These are phyloP conservation scores for Melieria picta DNA, from an alignment of 2,888 invertebrate species.

Conservation along the genomic window DNA sequence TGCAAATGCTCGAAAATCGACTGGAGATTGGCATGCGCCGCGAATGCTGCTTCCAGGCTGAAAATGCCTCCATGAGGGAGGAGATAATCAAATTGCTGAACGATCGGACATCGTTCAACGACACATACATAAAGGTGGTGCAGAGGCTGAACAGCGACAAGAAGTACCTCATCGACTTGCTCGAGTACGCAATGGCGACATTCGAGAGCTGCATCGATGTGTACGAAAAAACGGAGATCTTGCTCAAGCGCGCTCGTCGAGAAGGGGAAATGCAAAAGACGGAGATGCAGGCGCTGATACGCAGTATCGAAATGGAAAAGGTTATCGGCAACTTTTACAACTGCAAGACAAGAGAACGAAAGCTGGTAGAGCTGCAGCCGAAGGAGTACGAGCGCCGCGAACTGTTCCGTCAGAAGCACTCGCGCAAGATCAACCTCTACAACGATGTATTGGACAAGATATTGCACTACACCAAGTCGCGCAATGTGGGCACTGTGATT, in stretches of 20 bases:
- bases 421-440: constrained; percentile 59
- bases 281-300: constrained; percentile 61
- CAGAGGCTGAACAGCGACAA: constrained; percentile 60
- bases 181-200: constrained; percentile 60
- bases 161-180: constrained; percentile 62
- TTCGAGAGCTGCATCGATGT: constrained; percentile 62
- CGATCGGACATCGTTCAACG: constrained; percentile 60
- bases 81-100: constrained; percentile 58
- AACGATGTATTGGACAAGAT: constrained; percentile 59
- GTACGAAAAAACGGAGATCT: constrained; percentile 60
- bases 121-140: constrained; percentile 60
- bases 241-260: constrained; percentile 53
- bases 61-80: constrained; percentile 56
- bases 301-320: constrained; percentile 49
- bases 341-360: constrained; percentile 54
- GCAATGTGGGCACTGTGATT: constrained; percentile 56
- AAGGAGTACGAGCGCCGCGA: constrained; percentile 62
- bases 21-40: constrained; percentile 59
- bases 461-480: constrained; percentile 56
- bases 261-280: constrained; percentile 56
- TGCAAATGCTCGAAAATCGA: constrained; percentile 60
- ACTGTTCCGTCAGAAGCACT: constrained; percentile 55
- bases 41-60: constrained; percentile 59
- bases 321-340: constrained; percentile 57
- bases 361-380: constrained; percentile 57